Base-by-base conservation (phyloP, 2,888 invertebrate species). In the Zelleria hepariella region DNA sequence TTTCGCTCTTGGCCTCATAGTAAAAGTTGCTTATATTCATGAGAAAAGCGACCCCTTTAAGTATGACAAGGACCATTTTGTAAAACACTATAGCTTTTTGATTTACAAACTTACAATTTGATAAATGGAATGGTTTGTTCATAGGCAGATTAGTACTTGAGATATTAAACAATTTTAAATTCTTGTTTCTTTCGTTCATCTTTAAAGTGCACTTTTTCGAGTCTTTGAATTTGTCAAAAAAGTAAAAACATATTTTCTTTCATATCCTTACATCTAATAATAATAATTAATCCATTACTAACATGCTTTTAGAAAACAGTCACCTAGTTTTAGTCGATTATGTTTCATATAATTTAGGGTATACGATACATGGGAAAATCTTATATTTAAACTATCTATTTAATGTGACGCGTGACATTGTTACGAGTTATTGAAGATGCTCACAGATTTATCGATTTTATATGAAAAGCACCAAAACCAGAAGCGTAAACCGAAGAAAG, bases 211-310 rank as follows among this genome's bases (percentile, higher is more conserved):
- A 53, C 53, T 23, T 53, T 25, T 53, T 20, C 23, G n/a, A 53
- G 53, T 53, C 47, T 57, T 47, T 57, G 32, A 23, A 48, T 47
- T 23, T 57, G 57, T 47, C 15, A 47, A 24, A 57, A 47, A 56
- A 8, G 20, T n/a, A 42, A 42, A 42, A 42, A 42, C 15, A 42
- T 42, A 42, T 3, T 42, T 4, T 42, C 32, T 42, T 42, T 42
- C 15, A 42, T 15, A 42, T 42, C 15, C 32, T 42, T 42, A 42
- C 10, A 15, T 42, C 15, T 42, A 42, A 42, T 15, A 42, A 42
- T 42, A 2, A 32, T 2, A 10, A 42, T n/a, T 42, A 42, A 42
- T 42, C 10, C 32, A 15, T 42, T 42, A 42, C 32, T 42, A 42
- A 42, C 32, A 42, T 42, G 32, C 32, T 42, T 42, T 42, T 23